phyloP scores from a whole-genome alignment of 2,888 invertebrate genomes.

The Agrotis clavis region DNA sequence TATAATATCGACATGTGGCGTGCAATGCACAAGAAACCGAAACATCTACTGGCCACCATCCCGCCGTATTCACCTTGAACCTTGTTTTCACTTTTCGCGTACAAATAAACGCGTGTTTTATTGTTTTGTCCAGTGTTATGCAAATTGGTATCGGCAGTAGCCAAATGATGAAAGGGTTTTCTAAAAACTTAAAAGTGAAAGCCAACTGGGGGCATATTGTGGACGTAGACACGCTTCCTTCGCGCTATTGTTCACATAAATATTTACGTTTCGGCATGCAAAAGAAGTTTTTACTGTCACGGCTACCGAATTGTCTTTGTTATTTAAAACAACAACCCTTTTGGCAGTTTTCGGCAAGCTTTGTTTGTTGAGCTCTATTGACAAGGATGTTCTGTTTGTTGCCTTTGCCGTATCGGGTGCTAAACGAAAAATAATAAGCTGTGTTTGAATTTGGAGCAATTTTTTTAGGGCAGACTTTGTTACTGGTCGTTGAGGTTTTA shows the following conservation, averaged over 20 bases:
- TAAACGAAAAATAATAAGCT: constrained; percentile 58
- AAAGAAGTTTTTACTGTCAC: constrained; percentile 87
- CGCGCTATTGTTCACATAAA: constrained; percentile 83
- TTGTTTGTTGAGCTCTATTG: constrained; percentile 76
- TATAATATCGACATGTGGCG: constrained; percentile 71
- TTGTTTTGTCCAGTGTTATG: constrained; percentile 87
- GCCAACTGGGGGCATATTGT: constrained; percentile 87
- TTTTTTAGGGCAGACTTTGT: constrained; percentile 18
- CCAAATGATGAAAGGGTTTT: constrained; percentile 86
- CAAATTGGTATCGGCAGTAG: constrained; percentile 87
- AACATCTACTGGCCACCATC: constrained; percentile 81
- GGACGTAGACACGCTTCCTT: constrained; percentile 82
- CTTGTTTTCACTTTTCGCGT: constrained; percentile 89
- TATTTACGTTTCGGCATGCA: constrained; percentile 89
- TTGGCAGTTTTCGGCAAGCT: constrained; percentile 80
- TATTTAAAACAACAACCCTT: constrained; percentile 88
- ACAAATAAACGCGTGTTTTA: constrained; percentile 84
- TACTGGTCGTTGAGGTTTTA: constrained; percentile 21
- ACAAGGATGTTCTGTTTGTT: constrained; percentile 72
- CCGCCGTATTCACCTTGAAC: constrained; percentile 80
- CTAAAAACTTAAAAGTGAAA: constrained; percentile 88
- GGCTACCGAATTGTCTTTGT: constrained; percentile 88
- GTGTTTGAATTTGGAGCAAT: constrained; percentile 37
- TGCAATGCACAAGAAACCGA: constrained; percentile 83
- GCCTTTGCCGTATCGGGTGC: constrained; percentile 60